phyloP scores from a whole-genome alignment of 2,113 vertebrate species.

The Shinisaurus crocodilurus region DNA sequence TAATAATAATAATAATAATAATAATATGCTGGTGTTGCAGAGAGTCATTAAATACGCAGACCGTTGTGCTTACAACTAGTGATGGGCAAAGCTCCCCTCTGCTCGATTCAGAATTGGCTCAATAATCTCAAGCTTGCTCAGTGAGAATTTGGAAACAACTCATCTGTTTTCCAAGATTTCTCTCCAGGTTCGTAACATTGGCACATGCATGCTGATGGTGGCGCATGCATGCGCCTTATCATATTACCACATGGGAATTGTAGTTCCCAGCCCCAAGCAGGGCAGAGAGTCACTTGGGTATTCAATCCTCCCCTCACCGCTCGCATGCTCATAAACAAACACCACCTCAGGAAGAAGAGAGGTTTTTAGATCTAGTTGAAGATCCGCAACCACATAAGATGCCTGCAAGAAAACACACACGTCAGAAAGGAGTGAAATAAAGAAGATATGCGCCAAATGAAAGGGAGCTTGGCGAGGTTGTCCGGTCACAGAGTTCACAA shows the following conservation, averaged over 20 bases:
- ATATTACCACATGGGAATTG: not conserved
- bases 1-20: too few species aligned
- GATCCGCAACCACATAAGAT: too few species aligned
- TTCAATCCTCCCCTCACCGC: not conserved
- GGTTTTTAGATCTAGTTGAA: too few species aligned
- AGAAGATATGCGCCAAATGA: too few species aligned
- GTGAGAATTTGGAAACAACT: not conserved
- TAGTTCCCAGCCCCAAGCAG: not conserved
- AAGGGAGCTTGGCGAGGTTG: too few species aligned
- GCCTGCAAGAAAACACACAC: too few species aligned
- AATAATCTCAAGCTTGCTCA: too few species aligned
- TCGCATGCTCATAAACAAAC: too few species aligned
- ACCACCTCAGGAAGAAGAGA: too few species aligned
- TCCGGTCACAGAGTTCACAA: too few species aligned
- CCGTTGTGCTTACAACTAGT: not conserved
- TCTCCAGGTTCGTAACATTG: not conserved
- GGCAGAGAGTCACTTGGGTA: not conserved
- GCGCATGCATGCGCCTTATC: not conserved
- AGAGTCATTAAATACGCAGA: not conserved
- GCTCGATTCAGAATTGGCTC: not conserved
- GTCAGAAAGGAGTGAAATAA: too few species aligned
- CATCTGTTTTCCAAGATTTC: not conserved
- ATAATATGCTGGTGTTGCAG: not conserved
- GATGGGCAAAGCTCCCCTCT: not conserved
- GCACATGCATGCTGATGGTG: not conserved